Evolutionary conservation across 92 coral and sea anemone species (phyloP), one percentile per base, ranked within the genome.

Genomic region (Parazoanthus atlanticus): DNA sequence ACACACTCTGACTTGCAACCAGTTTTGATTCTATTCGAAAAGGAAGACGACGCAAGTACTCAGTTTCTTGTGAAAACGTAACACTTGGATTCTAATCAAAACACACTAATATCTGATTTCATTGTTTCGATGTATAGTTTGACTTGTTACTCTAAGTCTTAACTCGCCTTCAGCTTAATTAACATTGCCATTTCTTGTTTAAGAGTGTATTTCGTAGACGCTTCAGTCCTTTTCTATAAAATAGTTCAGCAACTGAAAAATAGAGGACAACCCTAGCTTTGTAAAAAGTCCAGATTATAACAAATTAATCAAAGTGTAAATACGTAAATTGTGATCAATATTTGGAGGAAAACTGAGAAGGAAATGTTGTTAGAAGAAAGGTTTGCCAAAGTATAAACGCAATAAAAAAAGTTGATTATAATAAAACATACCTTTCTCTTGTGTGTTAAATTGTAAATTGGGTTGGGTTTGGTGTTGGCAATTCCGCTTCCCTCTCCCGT

Each of bases 231-330:
- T 71, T 75, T 75, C 79, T 75, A 75, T 36, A n/a, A 33, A 75
- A 75, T 75, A 36, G 40, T 75, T 75, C 43, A 36, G 43, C 21
- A 33, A 75, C 79, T 75, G n/a, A 74, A 75, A 21, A 36, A 36
- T 21, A 75, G 49, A 21, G 40, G 34, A 56, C 65, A 56, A 56
- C 25, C 25, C 6, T 56, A 8, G 19, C 25, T 56, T 56, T 56
- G 25, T 56, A 21, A 56, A 56, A 56, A 16, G 25, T 56, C 6
- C 25, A 56, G 21, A 16, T 56, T 56, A 56, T 15, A 56, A 15
- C 65, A 56, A 16, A 56, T 56, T 56, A 46, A 56, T 56, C 69
- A 61, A 61, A 61, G 26, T 61, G 69, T 61, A 61, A 61, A 61
- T 61, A 61, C 28, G 8, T 61, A 61, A 61, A 3, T 56, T 56